Evolutionary conservation across 2,797 vertebrate species (phyloP).

Genomic region (Microcaecilia unicolor): DNA sequence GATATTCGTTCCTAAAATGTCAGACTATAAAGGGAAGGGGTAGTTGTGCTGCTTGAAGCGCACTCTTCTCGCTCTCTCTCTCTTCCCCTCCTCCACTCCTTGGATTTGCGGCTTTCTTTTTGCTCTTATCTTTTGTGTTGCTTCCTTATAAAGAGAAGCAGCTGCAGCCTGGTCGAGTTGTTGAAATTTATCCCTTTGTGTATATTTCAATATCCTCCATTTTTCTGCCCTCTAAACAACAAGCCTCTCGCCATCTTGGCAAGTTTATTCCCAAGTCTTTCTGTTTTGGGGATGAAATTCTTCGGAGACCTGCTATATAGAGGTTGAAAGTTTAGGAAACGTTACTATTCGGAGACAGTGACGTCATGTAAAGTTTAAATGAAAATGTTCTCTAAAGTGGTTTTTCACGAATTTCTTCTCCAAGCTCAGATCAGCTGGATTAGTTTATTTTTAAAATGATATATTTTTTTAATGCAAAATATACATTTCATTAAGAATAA

Average conservation of each 20-base stretch:
- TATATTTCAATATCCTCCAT: conserved; percentile 99
- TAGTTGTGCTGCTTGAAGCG: too few species aligned
- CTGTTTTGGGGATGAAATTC: conserved; percentile 13
- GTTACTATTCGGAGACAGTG: conserved; percentile 42
- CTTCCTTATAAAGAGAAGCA: conserved; percentile 68
- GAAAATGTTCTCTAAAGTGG: conserved; percentile 18
- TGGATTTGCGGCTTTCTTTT: neutral
- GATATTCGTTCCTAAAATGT: too few species aligned
- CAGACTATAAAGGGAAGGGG: too few species aligned
- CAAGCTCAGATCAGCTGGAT: neutral
- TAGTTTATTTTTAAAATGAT: neutral
- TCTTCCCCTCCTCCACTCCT: neutral
- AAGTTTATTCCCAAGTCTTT: conserved; percentile 66
- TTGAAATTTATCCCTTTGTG: conserved; percentile 97
- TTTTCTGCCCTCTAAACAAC: conserved; percentile 97
- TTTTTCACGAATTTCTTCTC: conserved; percentile 5
- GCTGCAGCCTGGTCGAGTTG: conserved; percentile 77
- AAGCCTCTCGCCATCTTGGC: conserved; percentile 99
- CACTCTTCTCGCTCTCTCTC: neutral
- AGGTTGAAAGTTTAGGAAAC: conserved; percentile 63
- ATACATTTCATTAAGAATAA: neutral
- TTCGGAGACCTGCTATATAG: conserved; percentile 2
- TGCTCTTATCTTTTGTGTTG: conserved; percentile 55
- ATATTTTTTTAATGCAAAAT: neutral
- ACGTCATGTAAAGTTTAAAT: conserved; percentile 71